These are phyloP conservation scores for Caenorhabditis sp. DNA, from an alignment of 2,888 invertebrate genomes.

Conservation along the genomic window DNA sequence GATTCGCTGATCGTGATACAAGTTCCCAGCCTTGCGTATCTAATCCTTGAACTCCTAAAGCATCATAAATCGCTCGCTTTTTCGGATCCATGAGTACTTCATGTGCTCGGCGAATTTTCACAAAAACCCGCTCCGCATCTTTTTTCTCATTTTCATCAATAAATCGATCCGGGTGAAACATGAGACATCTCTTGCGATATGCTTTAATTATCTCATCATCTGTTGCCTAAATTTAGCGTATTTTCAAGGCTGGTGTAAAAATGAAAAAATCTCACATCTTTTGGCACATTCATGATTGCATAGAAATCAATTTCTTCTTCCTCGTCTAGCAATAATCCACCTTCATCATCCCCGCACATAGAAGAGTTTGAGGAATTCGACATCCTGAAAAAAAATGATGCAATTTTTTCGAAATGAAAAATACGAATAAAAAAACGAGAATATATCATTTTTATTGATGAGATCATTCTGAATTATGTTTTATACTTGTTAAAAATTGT, in stretches of 20 bases:
- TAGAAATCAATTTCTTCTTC: constrained; percentile 69
- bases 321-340: constrained; percentile 53
- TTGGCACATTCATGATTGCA: constrained; percentile 66
- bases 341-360: constrained; percentile 52
- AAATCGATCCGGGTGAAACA: constrained; percentile 98
- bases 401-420: neutral
- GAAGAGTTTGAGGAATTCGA: constrained; percentile 56
- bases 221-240: constrained; percentile 79
- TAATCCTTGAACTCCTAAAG: constrained; percentile 85
- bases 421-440: neutral
- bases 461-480: neutral
- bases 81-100: constrained; percentile 93
- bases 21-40: constrained; percentile 90
- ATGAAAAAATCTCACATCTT: constrained; percentile 55
- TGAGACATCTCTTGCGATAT: constrained; percentile 86
- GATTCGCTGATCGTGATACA: constrained; percentile 79
- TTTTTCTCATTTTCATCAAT: constrained; percentile 82
- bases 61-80: constrained; percentile 92
- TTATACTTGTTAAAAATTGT: too few relatives aligned
- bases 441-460: neutral
- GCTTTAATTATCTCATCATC: constrained; percentile 91
- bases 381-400: constrained; percentile 28
- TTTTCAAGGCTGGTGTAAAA: neutral
- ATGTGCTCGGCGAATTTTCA: constrained; percentile 90
- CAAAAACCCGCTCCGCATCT: constrained; percentile 90